These are phyloP conservation scores for Sylvicola fuscatus DNA, from an alignment of 2,888 invertebrate genomes.

Conservation along the genomic window DNA sequence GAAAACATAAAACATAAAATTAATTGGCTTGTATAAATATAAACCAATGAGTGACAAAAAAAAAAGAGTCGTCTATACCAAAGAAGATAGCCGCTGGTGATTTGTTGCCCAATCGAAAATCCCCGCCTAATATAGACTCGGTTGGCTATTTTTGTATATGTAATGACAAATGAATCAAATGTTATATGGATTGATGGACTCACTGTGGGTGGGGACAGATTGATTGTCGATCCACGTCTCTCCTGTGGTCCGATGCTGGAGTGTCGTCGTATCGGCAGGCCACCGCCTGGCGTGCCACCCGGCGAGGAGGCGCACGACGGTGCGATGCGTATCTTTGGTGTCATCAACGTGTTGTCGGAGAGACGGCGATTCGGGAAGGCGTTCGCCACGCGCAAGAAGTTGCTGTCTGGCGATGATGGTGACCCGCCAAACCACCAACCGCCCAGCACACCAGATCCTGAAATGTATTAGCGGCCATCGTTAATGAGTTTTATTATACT, in stretches of 20 bases:
- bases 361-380: conserved; percentile 71
- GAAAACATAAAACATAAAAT: too few species aligned
- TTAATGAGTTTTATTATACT: too few species aligned
- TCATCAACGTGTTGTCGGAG: conserved; percentile 82
- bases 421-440: conserved; percentile 74
- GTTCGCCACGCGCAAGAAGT: conserved; percentile 66
- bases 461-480: too few species aligned
- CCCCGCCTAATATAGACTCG: too few species aligned
- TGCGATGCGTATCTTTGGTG: conserved; percentile 72
- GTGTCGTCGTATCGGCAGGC: conserved; percentile 68
- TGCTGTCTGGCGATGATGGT: conserved; percentile 64
- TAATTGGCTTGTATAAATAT: too few species aligned
- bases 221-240: conserved; percentile 61
- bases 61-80: too few species aligned
- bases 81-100: too few species aligned
- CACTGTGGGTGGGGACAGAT: conserved; percentile 79
- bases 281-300: conserved; percentile 46
- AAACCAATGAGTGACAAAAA: too few species aligned
- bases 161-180: neutral
- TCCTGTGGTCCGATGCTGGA: conserved; percentile 85
- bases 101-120: neutral
- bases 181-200: conserved; percentile 26
- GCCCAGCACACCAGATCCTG: conserved; percentile 41
- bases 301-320: conserved; percentile 77
- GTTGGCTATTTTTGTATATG: too few species aligned